Conservation (phyloP, 2,888 invertebrate species). For the Omphaloscelis lunosa region DNA sequence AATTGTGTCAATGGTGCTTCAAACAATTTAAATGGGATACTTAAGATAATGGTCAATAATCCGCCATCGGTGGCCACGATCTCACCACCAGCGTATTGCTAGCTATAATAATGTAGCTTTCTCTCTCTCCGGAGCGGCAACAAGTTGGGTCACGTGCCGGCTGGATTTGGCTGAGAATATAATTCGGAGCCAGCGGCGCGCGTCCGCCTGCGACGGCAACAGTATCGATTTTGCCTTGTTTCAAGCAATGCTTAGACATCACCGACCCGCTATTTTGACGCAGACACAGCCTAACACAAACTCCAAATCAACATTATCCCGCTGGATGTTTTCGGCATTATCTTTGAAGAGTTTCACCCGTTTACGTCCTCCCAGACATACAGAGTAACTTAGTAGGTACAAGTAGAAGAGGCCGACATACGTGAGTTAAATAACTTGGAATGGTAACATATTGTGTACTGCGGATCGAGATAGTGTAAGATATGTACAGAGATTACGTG, state of each 20-base stretch:
- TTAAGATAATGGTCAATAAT: constrained; percentile 68
- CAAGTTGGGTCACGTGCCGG: constrained; percentile 90
- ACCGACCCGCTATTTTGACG: constrained; percentile 73
- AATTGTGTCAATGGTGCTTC: constrained; percentile 59
- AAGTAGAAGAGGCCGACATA: constrained; percentile 66
- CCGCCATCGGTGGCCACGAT: constrained; percentile 61
- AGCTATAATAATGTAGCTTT: constrained; percentile 70
- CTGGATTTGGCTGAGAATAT: constrained; percentile 84
- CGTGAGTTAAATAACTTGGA: constrained; percentile 75
- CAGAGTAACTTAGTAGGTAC: constrained; percentile 66
- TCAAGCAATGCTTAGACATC: constrained; percentile 82
- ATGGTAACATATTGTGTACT: constrained; percentile 71
- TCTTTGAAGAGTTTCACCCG: constrained; percentile 56
- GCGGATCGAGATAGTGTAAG: constrained; percentile 68
- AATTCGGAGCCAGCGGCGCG: constrained; percentile 85
- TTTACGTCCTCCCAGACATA: constrained; percentile 66
- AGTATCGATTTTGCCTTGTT: constrained; percentile 87
- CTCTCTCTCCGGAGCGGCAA: constrained; percentile 81
- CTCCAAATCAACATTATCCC: constrained; percentile 58
- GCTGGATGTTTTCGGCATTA: constrained; percentile 63
- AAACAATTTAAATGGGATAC: constrained; percentile 62
- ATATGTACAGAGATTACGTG: constrained; percentile 60
- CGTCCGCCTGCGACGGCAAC: constrained; percentile 82
- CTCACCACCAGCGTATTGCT: constrained; percentile 65
- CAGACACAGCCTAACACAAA: constrained; percentile 70